Base-by-base conservation (phyloP, 2,797 vertebrate genomes). In the Cuniculus paca region DNA sequence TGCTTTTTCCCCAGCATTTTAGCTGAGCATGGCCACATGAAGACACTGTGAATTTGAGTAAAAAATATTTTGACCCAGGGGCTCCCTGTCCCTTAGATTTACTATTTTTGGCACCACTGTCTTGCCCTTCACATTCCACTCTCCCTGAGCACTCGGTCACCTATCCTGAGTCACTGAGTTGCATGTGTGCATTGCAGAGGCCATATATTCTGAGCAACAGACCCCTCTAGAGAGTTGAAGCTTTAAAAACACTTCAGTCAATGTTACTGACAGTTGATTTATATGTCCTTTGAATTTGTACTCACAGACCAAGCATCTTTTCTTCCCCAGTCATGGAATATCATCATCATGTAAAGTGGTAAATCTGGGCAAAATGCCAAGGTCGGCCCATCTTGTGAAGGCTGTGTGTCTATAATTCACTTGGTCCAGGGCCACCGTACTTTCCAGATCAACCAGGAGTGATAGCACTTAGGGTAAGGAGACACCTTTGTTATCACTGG, bases 211-310 rank as follows among this genome's bases (percentile, higher is more conserved):
- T 54, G 10, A 94, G 80, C 61, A 94, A 28, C 7, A 34, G 70
- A 56, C 39, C 65, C 81, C 88, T 93, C 85, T 83, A 60, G 90
- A 89, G 78, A 95, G 34, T 16, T 24, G 42, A 84, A 56, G 36
- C 36, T 92, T 90, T 92, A 70, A 79, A 86, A 94, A 94, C 74
- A 88, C 80, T 82, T 88, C 81, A 60, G 39, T 85, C 93, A 45
- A 11, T 70, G 77, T 88, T 88, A 78, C 75, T 91, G 92, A 96
- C 72, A 75, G 45, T 86, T 96, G 65, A 82, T 94, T 90, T 91
- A 54, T 91, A 54, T 42, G 54, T 31, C 80, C 50, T 97, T 96
- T 95, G 84, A 95, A 92, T 94, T 82, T 94, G 19, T 24, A 36
- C 56, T 90, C 56, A 65, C 31, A 70, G 39, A 63, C 50, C 56